Percentiles rank a stretch among this genome's conserved stretches.
phyloP scores from a whole-genome alignment of 2,113 vertebrate genomes.

The Sorex fumeus region DNA sequence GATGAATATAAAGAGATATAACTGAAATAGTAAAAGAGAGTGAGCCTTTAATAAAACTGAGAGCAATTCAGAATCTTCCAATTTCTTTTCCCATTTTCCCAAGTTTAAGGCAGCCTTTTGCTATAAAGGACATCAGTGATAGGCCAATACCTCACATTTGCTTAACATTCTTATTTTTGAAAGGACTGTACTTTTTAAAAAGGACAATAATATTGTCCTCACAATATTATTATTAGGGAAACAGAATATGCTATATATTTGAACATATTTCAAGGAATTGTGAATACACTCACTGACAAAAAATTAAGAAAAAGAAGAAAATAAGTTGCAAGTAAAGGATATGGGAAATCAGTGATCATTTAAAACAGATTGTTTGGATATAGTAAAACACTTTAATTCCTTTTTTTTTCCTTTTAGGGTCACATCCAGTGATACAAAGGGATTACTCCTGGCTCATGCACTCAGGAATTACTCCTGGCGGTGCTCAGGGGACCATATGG shows the following conservation, averaged over 20 bases:
- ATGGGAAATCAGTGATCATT: background rate
- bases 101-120: slow-evolving; percentile 23
- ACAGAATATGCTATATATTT: slow-evolving; percentile 34
- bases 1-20: background rate
- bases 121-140: slow-evolving; percentile 41
- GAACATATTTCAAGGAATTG: slow-evolving; percentile 25
- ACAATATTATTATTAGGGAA: slow-evolving; percentile 54
- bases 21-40: background rate
- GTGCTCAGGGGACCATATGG: too few species aligned
- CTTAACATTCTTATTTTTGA: slow-evolving; percentile 31
- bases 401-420: background rate
- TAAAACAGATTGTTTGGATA: slow-evolving; percentile 6
- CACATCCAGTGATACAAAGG: too few species aligned
- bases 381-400: slow-evolving; percentile 24
- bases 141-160: background rate
- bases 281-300: background rate
- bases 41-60: background rate
- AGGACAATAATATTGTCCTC: background rate
- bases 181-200: background rate
- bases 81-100: slow-evolving; percentile 49
- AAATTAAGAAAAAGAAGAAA: slow-evolving; percentile 25
- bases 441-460: too few species aligned
- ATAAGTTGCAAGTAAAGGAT: background rate
- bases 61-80: background rate
- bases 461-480: too few species aligned